These are phyloP conservation scores for Eledona agricola DNA, from an alignment of 2,888 invertebrate genomes.

Conservation along the genomic window DNA sequence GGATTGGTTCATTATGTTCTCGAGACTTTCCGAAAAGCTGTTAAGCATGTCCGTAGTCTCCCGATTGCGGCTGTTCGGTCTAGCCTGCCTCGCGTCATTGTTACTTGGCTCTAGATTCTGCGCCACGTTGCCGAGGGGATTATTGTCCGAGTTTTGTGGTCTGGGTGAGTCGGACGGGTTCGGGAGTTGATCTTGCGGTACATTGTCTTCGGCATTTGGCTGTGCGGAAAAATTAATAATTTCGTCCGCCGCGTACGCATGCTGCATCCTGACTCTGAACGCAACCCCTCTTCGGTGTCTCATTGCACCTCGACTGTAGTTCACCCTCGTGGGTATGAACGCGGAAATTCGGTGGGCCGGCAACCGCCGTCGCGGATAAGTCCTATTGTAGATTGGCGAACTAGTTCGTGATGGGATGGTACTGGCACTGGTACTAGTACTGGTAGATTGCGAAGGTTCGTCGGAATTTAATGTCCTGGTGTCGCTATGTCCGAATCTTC, in stretches of 20 bases:
- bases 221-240: conserved; percentile 59
- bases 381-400: conserved; percentile 30
- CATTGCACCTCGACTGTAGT: conserved; percentile 45
- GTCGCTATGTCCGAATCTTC: conserved; percentile 6
- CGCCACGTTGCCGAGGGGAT: conserved; percentile 57
- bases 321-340: conserved; percentile 56
- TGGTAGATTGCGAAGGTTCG: conserved; percentile 20
- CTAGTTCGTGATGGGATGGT: conserved; percentile 42
- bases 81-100: conserved; percentile 55
- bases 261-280: conserved; percentile 37
- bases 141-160: conserved; percentile 14
- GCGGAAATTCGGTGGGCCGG: conserved; percentile 55
- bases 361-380: conserved; percentile 48
- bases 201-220: conserved; percentile 54
- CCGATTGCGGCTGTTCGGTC: conserved; percentile 52
- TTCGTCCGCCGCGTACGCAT: conserved; percentile 48
- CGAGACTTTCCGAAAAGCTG: conserved; percentile 58
- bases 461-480: conserved; percentile 26
- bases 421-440: conserved; percentile 47
- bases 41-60: conserved; percentile 58
- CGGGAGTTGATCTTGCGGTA: conserved; percentile 28
- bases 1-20: conserved; percentile 60
- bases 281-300: conserved; percentile 42
- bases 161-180: no score
- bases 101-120: conserved; percentile 59